phyloP scores from a whole-genome alignment of 2,797 vertebrate species.

The Sebastes itinus region DNA sequence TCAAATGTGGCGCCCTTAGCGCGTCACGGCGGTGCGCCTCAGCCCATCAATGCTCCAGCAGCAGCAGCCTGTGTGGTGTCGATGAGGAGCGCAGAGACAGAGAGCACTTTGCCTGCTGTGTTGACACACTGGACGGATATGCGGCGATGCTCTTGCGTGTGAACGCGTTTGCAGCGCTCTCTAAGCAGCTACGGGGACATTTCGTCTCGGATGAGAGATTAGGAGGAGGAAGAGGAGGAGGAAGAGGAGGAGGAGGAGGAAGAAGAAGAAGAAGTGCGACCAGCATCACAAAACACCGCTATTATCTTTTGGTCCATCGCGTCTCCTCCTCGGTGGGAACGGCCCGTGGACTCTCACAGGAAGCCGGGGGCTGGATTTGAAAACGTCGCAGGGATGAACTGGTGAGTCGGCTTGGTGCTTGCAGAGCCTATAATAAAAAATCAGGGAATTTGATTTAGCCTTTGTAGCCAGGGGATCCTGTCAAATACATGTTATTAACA shows the following conservation, averaged over 20 bases:
- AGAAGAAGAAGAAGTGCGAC: constrained; percentile 6
- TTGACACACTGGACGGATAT: constrained; percentile 56
- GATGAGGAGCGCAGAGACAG: constrained; percentile 3
- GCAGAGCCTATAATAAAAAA: neutral
- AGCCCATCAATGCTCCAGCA: neutral
- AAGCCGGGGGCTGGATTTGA: constrained; percentile 77
- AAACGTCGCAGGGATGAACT: constrained; percentile 64
- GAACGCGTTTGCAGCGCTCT: constrained; percentile 40
- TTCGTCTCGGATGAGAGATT: constrained; percentile 40
- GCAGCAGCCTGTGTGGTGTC: neutral
- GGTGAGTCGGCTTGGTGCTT: constrained; percentile 65
- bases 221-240: neutral
- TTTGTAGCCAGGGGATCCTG: neutral
- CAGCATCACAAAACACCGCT: neutral
- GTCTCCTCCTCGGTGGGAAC: constrained; percentile 48
- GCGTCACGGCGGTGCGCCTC: constrained; percentile 61
- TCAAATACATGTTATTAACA: neutral
- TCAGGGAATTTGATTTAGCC: neutral
- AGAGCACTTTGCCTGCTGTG: constrained; percentile 46
- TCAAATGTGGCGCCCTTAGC: constrained; percentile 47
- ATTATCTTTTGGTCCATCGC: constrained; percentile 39
- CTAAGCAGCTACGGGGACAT: constrained; percentile 37
- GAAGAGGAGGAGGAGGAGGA: neutral
- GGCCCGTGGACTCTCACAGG: constrained; percentile 54
- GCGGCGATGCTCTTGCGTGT: constrained; percentile 64